Conservation (phyloP, 2,797 vertebrate genomes). For the Emys orbicularis region DNA sequence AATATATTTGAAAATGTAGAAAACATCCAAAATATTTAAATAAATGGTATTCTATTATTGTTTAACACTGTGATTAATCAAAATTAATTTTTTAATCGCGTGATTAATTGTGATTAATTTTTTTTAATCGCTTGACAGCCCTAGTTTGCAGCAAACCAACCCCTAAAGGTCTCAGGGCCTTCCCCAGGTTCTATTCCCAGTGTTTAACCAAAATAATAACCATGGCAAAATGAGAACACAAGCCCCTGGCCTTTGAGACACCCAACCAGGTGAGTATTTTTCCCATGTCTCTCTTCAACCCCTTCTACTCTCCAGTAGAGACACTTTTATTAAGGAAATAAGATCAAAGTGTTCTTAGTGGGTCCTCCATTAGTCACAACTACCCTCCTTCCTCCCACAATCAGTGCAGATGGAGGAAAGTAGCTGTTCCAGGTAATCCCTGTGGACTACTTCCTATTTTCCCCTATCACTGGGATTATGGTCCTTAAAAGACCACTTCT, state of each 20-base stretch:
- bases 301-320: not conserved
- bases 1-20: too few relatives aligned
- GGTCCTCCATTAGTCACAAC: not conserved
- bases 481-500: not conserved
- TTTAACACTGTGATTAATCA: too few relatives aligned
- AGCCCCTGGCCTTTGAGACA: not conserved
- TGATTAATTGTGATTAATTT: too few relatives aligned
- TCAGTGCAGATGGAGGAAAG: not conserved
- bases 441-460: not conserved
- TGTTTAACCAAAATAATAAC: not conserved
- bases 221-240: accelerated
- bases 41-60: too few relatives aligned
- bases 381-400: not conserved
- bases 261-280: accelerated
- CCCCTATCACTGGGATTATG: not conserved
- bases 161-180: not conserved
- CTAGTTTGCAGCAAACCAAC: not conserved
- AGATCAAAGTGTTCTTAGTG: too few relatives aligned
- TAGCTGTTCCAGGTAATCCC: not conserved
- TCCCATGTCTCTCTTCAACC: not conserved
- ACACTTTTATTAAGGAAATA: not conserved
- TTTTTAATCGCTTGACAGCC: too few relatives aligned
- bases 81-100: too few relatives aligned
- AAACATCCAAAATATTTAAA: too few relatives aligned
- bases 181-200: not conserved